A percentile compares a stretch with the other conserved stretches of the same genome.
Evolutionary conservation across 1,140 invertebrate species (phyloP).

Genomic region (Platyscapa corneri): DNA sequence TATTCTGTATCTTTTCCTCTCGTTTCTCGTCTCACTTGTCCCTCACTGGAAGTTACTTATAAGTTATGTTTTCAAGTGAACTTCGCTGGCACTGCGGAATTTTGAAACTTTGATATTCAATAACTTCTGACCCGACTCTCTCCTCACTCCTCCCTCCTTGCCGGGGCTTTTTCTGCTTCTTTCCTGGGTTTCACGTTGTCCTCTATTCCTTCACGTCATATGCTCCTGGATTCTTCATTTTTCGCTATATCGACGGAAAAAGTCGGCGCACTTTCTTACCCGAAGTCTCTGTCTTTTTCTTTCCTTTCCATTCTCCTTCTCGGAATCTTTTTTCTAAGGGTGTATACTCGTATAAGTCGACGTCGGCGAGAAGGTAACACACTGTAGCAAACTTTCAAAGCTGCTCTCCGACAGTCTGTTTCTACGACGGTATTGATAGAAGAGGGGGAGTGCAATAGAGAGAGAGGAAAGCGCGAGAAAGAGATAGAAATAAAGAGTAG

Average conservation of each 20-base stretch:
- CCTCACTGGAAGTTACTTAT: conserved; percentile 61
- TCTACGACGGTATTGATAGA: conserved; percentile 26
- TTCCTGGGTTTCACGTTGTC: neutral
- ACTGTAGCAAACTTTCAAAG: conserved; percentile 36
- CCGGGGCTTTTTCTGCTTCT: conserved; percentile 16
- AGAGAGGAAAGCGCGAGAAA: neutral
- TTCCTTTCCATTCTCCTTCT: neutral
- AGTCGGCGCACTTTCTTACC: conserved; percentile 46
- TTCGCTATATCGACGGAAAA: conserved; percentile 56
- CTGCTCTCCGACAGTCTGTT: conserved; percentile 14
- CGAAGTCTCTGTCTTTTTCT: neutral
- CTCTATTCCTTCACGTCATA: neutral
- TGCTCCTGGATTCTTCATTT: conserved; percentile 13
- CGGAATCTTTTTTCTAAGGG: conserved; percentile 10
- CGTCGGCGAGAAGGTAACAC: conserved; percentile 2
- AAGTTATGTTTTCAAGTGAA: conserved; percentile 68
- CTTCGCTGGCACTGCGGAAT: conserved; percentile 65
- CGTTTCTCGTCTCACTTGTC: neutral
- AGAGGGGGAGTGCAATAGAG: neutral
- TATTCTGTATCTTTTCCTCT: neutral
- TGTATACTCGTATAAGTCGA: conserved; percentile 38
- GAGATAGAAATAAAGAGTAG: neutral
- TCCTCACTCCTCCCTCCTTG: conserved; percentile 57
- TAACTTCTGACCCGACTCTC: conserved; percentile 58
- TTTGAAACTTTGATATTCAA: conserved; percentile 68